These are phyloP conservation scores for Acheta domesticus DNA, from an alignment of 2,888 invertebrate genomes.

Conservation along the genomic window DNA sequence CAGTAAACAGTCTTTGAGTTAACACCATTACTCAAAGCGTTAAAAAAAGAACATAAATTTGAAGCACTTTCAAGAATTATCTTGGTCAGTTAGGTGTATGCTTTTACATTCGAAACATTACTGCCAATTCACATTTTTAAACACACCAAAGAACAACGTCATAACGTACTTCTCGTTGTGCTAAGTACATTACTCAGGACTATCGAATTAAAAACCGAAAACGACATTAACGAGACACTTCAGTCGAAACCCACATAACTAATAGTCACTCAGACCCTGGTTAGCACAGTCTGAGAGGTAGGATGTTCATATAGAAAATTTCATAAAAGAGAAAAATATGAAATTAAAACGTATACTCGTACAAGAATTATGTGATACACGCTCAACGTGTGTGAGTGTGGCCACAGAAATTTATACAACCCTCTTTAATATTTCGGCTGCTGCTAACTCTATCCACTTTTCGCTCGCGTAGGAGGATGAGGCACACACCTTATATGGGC, in stretches of 20 bases:
- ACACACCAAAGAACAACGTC: no score
- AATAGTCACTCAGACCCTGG: background rate
- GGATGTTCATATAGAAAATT: slow-evolving; percentile 18
- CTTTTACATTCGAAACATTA: no score
- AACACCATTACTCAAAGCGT: no score
- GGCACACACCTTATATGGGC: background rate
- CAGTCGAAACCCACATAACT: background rate
- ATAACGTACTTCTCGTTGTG: background rate
- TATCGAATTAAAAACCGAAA: background rate
- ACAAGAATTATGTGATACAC: slow-evolving; percentile 18
- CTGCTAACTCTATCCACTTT: slow-evolving; percentile 1
- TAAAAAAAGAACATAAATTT: no score
- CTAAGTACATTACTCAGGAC: background rate
- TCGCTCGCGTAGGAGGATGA: background rate
- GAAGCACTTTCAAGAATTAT: no score
- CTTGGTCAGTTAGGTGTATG: no score
- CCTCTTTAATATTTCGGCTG: background rate
- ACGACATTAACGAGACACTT: background rate
- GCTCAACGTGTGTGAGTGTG: background rate
- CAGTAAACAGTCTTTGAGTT: no score
- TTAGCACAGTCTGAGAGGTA: background rate
- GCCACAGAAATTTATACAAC: background rate
- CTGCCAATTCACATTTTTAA: no score
- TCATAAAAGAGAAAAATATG: background rate
- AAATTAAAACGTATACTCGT: slow-evolving; percentile 18